Conservation (phyloP, 2,797 vertebrate species). For the Ateles fusciceps region DNA sequence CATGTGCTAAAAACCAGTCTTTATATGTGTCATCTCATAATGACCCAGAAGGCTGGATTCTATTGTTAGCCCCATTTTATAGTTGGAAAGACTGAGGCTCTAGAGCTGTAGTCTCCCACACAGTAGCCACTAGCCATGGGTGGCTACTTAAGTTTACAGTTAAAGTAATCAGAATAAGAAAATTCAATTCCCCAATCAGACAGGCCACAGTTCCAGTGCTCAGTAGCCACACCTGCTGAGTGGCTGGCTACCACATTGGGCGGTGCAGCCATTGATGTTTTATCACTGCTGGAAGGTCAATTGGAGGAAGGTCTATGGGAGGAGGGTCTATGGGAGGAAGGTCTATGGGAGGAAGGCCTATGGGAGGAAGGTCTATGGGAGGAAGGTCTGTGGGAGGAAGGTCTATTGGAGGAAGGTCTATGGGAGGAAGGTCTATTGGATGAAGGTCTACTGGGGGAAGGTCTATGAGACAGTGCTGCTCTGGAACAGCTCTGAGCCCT, state of each 20-base stretch:
- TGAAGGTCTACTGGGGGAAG: neutral
- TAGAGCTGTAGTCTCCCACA: neutral
- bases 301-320: neutral
- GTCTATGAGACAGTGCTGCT: neutral
- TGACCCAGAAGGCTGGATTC: neutral
- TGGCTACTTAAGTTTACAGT: neutral
- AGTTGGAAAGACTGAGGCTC: neutral
- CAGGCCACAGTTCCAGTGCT: neutral
- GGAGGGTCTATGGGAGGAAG: neutral
- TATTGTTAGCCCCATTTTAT: neutral
- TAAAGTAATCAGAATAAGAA: neutral
- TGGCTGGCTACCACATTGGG: neutral
- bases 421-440: neutral
- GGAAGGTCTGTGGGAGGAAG: neutral
- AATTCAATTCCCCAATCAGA: neutral
- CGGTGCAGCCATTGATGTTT: neutral
- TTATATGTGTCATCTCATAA: neutral
- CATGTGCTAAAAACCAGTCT: neutral
- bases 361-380: neutral
- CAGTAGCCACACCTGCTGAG: neutral
- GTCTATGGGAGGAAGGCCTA: neutral
- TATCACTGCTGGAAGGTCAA: neutral
- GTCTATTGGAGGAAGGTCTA: neutral
- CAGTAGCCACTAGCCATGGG: neutral
- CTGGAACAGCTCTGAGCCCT: neutral